Percentiles rank a stretch among this genome's conserved stretches.
Conservation (phyloP, 2,888 invertebrate species). For the Tanypteryx hageni region DNA sequence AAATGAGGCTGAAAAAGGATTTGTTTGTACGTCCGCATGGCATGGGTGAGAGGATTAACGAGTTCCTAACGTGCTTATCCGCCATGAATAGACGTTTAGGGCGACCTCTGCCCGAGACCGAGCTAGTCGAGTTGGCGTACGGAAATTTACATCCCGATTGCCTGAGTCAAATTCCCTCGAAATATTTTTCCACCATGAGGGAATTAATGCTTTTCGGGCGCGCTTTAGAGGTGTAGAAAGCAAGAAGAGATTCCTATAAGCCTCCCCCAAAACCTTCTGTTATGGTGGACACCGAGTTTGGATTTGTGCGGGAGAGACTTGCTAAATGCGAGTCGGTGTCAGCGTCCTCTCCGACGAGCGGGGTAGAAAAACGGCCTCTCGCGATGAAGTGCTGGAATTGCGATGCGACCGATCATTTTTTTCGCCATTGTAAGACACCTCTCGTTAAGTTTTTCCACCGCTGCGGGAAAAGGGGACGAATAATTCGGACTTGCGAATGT, state of each 20-base stretch:
- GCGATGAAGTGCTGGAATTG: slow-evolving; percentile 16
- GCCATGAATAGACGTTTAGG: slow-evolving; percentile 29
- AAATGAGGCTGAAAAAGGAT: not conserved
- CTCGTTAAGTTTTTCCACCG: not conserved
- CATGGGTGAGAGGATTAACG: not conserved
- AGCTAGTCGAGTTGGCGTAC: slow-evolving; percentile 11
- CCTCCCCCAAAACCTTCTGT: not conserved
- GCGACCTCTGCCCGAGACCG: not conserved
- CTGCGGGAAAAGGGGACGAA: not conserved
- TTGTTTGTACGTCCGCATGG: not conserved
- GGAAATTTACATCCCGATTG: slow-evolving; percentile 36
- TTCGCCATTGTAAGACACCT: not conserved
- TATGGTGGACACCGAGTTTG: not conserved
- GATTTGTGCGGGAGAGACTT: not conserved
- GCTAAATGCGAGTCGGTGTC: slow-evolving; percentile 18
- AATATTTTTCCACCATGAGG: not conserved
- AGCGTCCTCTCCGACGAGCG: not conserved
- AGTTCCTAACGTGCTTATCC: not conserved
- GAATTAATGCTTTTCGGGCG: slow-evolving; percentile 38
- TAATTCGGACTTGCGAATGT: not conserved
- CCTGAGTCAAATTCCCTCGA: not conserved
- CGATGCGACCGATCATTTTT: not conserved
- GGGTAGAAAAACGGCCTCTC: not conserved
- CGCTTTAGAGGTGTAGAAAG: not conserved
- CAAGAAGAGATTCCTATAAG: not conserved